These are phyloP conservation scores for Onychomys torridus DNA, from an alignment of 2,797 vertebrate genomes.

Conservation along the genomic window DNA sequence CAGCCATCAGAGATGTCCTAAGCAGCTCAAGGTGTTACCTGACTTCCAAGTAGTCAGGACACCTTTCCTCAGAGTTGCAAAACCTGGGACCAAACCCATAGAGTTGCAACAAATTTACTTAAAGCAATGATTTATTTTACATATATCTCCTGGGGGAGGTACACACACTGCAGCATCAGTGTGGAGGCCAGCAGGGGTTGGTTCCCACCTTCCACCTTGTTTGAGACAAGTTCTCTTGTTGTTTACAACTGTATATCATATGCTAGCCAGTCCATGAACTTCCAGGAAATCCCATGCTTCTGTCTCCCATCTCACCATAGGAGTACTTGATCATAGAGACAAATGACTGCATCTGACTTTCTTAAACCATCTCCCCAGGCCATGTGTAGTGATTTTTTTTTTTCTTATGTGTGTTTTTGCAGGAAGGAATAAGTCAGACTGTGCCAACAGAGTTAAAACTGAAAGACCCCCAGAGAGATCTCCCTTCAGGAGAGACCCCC, in stretches of 20 bases:
- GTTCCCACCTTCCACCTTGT: neutral
- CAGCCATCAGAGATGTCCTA: no score
- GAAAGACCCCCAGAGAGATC: no score
- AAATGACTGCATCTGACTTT: neutral
- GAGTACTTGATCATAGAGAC: neutral
- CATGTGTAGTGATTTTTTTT: neutral
- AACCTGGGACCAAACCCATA: no score
- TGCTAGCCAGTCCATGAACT: neutral
- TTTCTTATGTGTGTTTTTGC: neutral
- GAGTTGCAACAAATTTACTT: no score
- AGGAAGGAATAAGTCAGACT: neutral
- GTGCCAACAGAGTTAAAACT: fast-evolving
- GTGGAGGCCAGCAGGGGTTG: neutral
- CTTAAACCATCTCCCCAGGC: neutral
- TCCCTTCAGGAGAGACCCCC: no score
- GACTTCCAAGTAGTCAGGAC: no score
- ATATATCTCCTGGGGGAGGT: neutral
- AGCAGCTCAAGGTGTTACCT: no score
- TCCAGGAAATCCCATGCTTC: neutral
- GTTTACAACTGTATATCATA: neutral
- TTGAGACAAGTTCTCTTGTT: neutral
- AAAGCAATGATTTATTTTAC: neutral
- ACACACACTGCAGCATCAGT: neutral
- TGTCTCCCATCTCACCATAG: neutral
- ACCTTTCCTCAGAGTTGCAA: no score